phyloP scores from a whole-genome alignment of 2,888 invertebrate species.

The Temnothorax ravouxi region DNA sequence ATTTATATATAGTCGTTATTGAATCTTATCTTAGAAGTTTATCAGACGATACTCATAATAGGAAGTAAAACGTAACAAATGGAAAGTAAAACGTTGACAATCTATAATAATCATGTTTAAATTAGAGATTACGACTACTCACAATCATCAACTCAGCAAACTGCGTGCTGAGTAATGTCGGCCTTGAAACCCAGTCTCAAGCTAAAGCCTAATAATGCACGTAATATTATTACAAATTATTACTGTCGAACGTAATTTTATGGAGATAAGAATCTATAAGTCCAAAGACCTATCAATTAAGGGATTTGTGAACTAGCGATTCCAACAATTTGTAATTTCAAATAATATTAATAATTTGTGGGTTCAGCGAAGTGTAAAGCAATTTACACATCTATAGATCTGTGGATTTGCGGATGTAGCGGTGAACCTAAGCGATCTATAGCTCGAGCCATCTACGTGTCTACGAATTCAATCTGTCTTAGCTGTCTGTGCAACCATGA shows the following conservation, averaged over 20 bases:
- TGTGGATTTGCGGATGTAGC: conserved; percentile 20
- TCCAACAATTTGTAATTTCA: conserved; percentile 6
- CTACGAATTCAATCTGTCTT: conserved; percentile 37
- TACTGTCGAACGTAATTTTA: background rate
- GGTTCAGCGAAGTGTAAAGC: conserved; percentile 14
- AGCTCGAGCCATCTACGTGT: background rate
- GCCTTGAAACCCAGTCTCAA: too few relatives aligned
- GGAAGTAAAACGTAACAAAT: background rate
- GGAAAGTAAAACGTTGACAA: background rate
- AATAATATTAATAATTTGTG: background rate
- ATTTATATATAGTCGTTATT: background rate
- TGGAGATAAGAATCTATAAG: background rate
- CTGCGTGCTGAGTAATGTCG: too few relatives aligned
- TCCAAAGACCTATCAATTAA: background rate
- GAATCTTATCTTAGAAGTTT: background rate
- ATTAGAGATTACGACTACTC: background rate
- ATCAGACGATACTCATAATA: background rate
- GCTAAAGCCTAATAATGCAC: too few relatives aligned
- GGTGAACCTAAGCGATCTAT: conserved; percentile 21
- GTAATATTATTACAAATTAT: conserved; percentile 1
- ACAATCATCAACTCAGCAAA: too few relatives aligned
- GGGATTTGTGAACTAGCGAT: background rate
- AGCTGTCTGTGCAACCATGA: conserved; percentile 39
- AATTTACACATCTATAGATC: conserved; percentile 19
- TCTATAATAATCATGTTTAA: background rate